These are phyloP conservation scores for Saccopteryx bilineata DNA, from an alignment of 2,113 vertebrate genomes.

Conservation along the genomic window DNA sequence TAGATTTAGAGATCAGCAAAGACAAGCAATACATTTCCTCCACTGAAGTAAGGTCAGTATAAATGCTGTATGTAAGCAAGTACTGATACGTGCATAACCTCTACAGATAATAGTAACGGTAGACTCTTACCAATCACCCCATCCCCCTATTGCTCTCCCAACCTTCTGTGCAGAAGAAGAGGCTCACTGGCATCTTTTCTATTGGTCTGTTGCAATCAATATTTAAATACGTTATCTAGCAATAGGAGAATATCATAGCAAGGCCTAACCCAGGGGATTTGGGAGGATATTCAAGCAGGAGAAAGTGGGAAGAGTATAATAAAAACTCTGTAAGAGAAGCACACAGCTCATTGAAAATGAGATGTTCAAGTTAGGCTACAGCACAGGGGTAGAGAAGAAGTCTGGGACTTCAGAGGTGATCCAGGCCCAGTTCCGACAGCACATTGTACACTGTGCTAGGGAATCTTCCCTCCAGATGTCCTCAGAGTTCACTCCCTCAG, in stretches of 20 bases:
- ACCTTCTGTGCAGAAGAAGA: background rate
- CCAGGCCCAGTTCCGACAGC: background rate
- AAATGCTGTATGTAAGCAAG: background rate
- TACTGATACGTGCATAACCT: background rate
- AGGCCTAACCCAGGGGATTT: background rate
- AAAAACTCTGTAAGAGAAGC: background rate
- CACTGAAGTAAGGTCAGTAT: background rate
- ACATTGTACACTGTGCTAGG: too few species aligned
- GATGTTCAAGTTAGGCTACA: background rate
- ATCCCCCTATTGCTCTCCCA: background rate
- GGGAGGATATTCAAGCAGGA: background rate
- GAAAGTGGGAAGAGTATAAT: background rate
- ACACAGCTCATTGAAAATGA: background rate
- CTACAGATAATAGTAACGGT: background rate
- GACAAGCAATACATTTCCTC: background rate
- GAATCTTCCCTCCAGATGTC: background rate
- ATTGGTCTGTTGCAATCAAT: background rate
- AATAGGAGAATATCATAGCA: background rate
- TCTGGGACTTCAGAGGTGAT: background rate
- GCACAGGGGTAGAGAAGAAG: background rate
- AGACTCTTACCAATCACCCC: too few species aligned
- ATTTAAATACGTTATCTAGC: background rate
- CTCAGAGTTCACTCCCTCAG: background rate
- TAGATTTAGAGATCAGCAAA: conserved; percentile 3
- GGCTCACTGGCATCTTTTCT: background rate